Evolutionary conservation across 2,888 invertebrate genomes (phyloP), one percentile per base, ranked within the genome.

Genomic region (Blastobasis lacticolella): DNA sequence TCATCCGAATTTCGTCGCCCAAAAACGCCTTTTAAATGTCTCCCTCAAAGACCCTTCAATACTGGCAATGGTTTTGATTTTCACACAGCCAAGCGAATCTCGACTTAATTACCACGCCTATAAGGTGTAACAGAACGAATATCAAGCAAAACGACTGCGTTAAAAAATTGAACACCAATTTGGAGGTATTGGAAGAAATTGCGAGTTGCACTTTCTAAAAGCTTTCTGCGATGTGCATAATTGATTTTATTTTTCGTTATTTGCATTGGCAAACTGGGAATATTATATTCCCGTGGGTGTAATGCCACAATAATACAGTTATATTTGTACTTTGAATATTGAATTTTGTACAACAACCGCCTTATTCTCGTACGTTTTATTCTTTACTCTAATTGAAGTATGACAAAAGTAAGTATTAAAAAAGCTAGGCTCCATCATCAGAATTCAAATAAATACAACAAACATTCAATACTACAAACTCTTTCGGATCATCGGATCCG

Each of bases 21-120:
- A 54, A 53, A 55, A 61, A 59, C 60, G 62, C 57, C 59, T 64
- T 67, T 70, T 64, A 67, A 66, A 69, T 63, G 63, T 59, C 55
- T 51, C 54, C 57, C 54, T 54, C 54, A 56, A 66, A 56, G 58
- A 53, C 51, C 57, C 58, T 56, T 4, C 10, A 46, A 49, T 56
- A 51, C 50, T 49, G 49, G 50, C 45, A 54, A 51, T 52, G 54
- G 48, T 49, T 38, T 10, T 37, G 10, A 37, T 46, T 49, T 37
- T 10, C 37, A 10, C 41, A n/a, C 5, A 37, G 23, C 7, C 46
- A 50, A 37, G 37, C 45, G 44, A 41, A 10, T 46, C 42, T 37
- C n/a, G 42, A 42, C n/a, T 37, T 36, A 37, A 46, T 37, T 50
- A 5, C 23, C 10, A 23, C 10, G 5, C 23, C 5, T 5, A 10